Percentiles rank a stretch among this genome's conserved stretches.
These are phyloP conservation scores for Drosophila melanica DNA, from an alignment of 1,140 invertebrate genomes.

Conservation along the genomic window DNA sequence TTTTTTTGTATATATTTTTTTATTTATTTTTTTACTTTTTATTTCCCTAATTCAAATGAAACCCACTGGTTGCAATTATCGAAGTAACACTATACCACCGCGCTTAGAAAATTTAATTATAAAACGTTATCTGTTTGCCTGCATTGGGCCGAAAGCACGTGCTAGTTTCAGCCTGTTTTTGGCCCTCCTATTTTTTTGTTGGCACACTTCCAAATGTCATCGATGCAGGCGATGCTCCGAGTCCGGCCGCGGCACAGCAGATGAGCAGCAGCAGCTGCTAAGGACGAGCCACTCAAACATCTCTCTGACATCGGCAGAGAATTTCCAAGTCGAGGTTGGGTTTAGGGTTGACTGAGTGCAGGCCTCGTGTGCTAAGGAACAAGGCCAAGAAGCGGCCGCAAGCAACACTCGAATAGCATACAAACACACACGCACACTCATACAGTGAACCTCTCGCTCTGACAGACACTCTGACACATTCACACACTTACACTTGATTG, in stretches of 20 bases:
- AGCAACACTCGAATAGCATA: constrained; percentile 38
- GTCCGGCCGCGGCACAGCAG: constrained; percentile 23
- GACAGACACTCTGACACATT: constrained; percentile 20
- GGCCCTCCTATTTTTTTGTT: constrained; percentile 30
- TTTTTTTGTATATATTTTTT: too few relatives aligned
- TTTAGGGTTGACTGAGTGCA: constrained; percentile 3
- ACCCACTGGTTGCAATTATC: too few relatives aligned
- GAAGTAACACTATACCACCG: not conserved
- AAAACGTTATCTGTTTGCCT: constrained; percentile 48
- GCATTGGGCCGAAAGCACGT: constrained; percentile 39
- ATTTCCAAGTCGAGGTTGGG: constrained; percentile 6
- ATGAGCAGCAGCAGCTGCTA: constrained; percentile 34
- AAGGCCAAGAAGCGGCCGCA: constrained; percentile 57
- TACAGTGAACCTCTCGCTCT: constrained; percentile 20
- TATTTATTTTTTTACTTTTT: too few relatives aligned
- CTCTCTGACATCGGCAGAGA: constrained; percentile 46
- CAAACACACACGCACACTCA: constrained; percentile 8
- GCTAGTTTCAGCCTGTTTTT: constrained; percentile 21
- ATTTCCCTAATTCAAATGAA: too few relatives aligned
- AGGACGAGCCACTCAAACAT: constrained; percentile 50
- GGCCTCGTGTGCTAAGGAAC: constrained; percentile 35
- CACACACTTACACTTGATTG: constrained; percentile 31
- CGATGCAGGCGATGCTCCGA: constrained; percentile 46
- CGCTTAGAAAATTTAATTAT: constrained; percentile 63
- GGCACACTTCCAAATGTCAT: constrained; percentile 55